These are phyloP conservation scores for Pseudomyrmex flavicornis DNA, from an alignment of 1,140 invertebrate genomes.

Conservation along the genomic window DNA sequence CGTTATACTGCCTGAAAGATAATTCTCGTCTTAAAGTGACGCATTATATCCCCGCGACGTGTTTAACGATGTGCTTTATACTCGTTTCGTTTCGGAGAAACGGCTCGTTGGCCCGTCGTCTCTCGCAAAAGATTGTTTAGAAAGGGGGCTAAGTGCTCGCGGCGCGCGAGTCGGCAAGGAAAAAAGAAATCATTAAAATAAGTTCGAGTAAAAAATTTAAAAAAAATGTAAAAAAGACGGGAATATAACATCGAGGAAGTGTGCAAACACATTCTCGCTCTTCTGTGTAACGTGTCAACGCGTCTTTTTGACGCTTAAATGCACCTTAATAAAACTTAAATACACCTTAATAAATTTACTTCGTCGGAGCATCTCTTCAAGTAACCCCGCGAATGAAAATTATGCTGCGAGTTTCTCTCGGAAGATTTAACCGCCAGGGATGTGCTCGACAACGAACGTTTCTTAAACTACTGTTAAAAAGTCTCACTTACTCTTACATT, in stretches of 20 bases:
- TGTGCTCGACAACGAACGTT: conserved; percentile 66
- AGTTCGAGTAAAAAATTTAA: neutral
- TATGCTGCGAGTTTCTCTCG: conserved; percentile 36
- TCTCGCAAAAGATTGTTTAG: conserved; percentile 33
- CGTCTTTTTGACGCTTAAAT: neutral
- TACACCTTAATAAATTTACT: conserved; percentile 41
- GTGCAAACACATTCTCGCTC: too few species aligned
- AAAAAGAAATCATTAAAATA: conserved; percentile 17
- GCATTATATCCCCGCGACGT: conserved; percentile 48
- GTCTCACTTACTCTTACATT: conserved; percentile 53
- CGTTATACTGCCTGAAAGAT: conserved; percentile 57
- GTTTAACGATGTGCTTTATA: conserved; percentile 54
- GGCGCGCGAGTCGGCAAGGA: neutral
- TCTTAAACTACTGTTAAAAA: conserved; percentile 62
- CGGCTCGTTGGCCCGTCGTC: conserved; percentile 22
- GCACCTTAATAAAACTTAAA: neutral
- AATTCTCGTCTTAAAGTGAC: conserved; percentile 60
- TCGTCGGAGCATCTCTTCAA: conserved; percentile 27
- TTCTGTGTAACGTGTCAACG: neutral
- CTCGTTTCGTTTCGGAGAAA: conserved; percentile 48
- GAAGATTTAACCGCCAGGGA: conserved; percentile 66
- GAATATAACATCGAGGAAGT: too few species aligned
- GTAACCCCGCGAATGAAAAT: conserved; percentile 57
- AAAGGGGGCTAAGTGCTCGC: conserved; percentile 13
- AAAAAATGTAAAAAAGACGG: too few species aligned